Conservation (phyloP, 2,113 vertebrate genomes). For the Corythoichthys haematopterus region DNA sequence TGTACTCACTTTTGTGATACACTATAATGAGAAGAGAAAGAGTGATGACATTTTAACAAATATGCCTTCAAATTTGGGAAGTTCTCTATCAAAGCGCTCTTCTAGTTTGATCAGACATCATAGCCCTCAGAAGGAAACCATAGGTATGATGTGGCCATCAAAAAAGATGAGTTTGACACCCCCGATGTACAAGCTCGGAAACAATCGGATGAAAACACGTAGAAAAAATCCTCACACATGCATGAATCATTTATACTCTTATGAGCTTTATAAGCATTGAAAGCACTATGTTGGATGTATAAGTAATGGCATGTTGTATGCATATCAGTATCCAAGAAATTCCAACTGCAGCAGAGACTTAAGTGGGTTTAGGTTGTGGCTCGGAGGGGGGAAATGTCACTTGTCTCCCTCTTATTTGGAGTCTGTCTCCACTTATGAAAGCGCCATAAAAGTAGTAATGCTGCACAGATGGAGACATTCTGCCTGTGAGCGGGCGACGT, state of each 20-base stretch:
- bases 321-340: neutral
- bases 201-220: neutral
- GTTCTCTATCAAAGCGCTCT: too few relatives aligned
- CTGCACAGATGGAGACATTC: constrained; percentile 57
- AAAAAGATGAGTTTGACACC: neutral
- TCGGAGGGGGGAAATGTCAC: constrained; percentile 36
- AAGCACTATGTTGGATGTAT: neutral
- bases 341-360: constrained; percentile 24
- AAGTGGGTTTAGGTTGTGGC: constrained; percentile 36
- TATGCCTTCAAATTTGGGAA: too few relatives aligned
- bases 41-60: too few relatives aligned
- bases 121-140: too few relatives aligned
- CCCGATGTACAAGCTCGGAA: neutral
- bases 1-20: too few relatives aligned
- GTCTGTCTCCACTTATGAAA: constrained; percentile 53
- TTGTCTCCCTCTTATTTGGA: constrained; percentile 25
- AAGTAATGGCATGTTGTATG: neutral
- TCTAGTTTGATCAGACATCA: too few relatives aligned
- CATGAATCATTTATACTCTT: neutral
- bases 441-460: constrained; percentile 58
- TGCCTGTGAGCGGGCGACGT: constrained; percentile 45
- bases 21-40: too few relatives aligned
- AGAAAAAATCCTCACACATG: neutral
- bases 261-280: neutral
- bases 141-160: too few relatives aligned